Conservation (phyloP, 2,888 invertebrate species). For the Yponomeuta plumbellus region DNA sequence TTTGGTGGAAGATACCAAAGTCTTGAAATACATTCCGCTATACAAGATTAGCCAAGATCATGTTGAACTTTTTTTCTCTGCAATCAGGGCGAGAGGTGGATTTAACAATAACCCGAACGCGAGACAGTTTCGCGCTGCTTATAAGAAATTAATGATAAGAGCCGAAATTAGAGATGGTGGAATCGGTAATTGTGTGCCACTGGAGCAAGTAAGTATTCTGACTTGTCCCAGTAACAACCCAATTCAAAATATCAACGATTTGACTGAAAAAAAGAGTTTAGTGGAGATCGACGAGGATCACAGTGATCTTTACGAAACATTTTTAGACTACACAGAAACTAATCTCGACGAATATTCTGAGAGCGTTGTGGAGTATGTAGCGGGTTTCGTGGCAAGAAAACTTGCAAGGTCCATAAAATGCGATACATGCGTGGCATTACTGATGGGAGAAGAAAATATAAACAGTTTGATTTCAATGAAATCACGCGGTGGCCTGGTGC, state of each 20-base stretch:
- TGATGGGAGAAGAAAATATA: slow-evolving; percentile 9
- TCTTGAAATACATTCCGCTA: slow-evolving; percentile 14
- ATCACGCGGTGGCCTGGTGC: slow-evolving; percentile 3
- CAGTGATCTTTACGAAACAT: slow-evolving; percentile 12
- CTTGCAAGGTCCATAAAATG: slow-evolving; percentile 13
- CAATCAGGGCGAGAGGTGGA: slow-evolving; percentile 19
- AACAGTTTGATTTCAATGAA: not conserved
- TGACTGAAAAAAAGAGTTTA: slow-evolving; percentile 4
- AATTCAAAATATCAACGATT: not conserved
- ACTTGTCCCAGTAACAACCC: slow-evolving; percentile 13
- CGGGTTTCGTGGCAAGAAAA: slow-evolving; percentile 16
- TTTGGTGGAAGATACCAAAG: slow-evolving; percentile 8
- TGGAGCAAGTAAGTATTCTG: slow-evolving; percentile 14
- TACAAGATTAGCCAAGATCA: slow-evolving; percentile 22
- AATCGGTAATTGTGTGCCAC: slow-evolving; percentile 15
- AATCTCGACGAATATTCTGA: slow-evolving; percentile 11
- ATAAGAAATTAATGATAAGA: slow-evolving; percentile 13
- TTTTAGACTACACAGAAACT: slow-evolving; percentile 5
- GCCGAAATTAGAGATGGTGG: slow-evolving; percentile 15
- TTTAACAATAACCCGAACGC: slow-evolving; percentile 22
- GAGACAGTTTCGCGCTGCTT: slow-evolving; percentile 13
- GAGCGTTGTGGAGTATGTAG: slow-evolving; percentile 12
- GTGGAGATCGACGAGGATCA: not conserved
- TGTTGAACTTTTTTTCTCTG: slow-evolving; percentile 20
- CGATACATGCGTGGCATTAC: slow-evolving; percentile 1